Base-by-base conservation (phyloP, 2,888 invertebrate genomes). In the Unio delphinus region DNA sequence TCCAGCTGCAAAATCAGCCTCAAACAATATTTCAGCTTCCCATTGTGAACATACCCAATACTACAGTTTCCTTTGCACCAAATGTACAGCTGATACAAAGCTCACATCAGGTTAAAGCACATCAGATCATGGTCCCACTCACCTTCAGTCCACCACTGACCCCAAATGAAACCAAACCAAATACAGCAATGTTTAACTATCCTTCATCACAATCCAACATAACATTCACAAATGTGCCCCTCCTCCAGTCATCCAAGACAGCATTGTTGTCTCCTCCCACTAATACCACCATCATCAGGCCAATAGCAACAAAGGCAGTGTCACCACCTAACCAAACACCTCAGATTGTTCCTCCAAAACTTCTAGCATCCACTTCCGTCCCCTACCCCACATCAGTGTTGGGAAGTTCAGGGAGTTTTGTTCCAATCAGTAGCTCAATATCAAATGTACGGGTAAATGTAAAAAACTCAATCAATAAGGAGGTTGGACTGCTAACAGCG, bases 91-190 rank as follows among this genome's bases (percentile, higher is more conserved):
- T 75, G 58, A 55, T 77, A 57, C 75, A 72, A 26, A 73, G 66
- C 30, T 64, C 78, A n/a, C 78, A 68, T 64, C 78, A 68, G 70
- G 69, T 73, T 18, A 64, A 75, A 60, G 73, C 76, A 55, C 74
- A 75, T 30, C 78, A 74, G 65, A 64, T 80, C 34, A 70, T 78
- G 64, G 71, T 84, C 30, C 84, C 84, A 23, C 63, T 80, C n/a
- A 80, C 80, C 45, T 80, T 82, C 63, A 84, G 80, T 70, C 81
- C 80, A 17, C 78, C 80, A 17, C 57, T 79, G 23, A 80, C 80
- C n/a, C 76, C 79, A 2, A 71, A 68, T 45, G 65, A 68, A 55
- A 67, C 30, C 8, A 28, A 65, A 18, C 63, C 68, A 30, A 74
- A 72, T 71, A 74, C 76, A 18, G 64, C 71, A 28, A 67, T 79